These are phyloP conservation scores for Dicerorhinus sumatrensis DNA, from an alignment of 2,113 vertebrate species.

Conservation along the genomic window DNA sequence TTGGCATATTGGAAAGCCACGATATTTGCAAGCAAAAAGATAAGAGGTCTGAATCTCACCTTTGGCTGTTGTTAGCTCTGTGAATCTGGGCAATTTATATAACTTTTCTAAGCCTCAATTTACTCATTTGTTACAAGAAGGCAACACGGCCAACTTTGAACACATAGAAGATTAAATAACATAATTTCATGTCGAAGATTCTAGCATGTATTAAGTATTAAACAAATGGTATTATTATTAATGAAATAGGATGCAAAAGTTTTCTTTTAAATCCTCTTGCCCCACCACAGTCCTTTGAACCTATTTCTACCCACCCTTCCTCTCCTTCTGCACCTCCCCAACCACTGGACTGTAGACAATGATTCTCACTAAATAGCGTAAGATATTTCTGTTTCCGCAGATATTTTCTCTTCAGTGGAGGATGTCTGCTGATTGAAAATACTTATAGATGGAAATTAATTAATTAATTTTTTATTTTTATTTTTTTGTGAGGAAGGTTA, in stretches of 20 bases:
- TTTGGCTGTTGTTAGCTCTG: not conserved
- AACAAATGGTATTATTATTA: not conserved
- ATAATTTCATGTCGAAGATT: constrained; percentile 15
- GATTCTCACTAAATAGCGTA: not conserved
- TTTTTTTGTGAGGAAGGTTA: too few relatives aligned
- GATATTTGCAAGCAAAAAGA: not conserved
- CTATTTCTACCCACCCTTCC: not conserved
- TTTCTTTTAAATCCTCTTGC: not conserved
- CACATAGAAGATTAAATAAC: constrained; percentile 9
- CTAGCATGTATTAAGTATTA: not conserved
- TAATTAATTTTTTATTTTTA: too few relatives aligned
- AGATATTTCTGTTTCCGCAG: not conserved
- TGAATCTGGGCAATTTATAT: not conserved
- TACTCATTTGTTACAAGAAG: not conserved
- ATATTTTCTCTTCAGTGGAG: not conserved
- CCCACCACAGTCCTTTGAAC: not conserved
- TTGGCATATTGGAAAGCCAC: not conserved
- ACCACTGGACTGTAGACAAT: not conserved
- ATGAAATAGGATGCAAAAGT: not conserved
- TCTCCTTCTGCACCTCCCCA: not conserved
- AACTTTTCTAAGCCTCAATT: not conserved
- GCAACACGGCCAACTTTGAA: not conserved
- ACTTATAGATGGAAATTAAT: not conserved
- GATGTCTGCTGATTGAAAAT: not conserved
- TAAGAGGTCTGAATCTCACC: not conserved